Conservation (phyloP, 2,113 vertebrate species). For the Otis tarda region DNA sequence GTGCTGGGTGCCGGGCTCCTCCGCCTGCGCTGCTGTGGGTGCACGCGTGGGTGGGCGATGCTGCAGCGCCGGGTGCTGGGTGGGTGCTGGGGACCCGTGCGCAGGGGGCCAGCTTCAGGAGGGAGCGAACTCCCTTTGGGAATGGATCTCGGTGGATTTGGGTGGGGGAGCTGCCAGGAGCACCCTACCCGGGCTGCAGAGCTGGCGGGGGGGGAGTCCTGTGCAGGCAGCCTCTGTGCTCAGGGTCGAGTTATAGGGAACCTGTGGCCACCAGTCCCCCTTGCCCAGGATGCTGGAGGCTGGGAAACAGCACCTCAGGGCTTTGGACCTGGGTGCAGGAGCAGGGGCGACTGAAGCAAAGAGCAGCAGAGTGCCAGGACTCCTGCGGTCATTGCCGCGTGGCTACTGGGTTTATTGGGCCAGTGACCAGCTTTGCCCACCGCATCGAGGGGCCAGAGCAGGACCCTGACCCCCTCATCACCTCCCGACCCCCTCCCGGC, state of each 20-base stretch:
- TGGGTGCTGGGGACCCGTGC: neutral
- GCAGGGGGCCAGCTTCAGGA: neutral
- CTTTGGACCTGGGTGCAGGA: neutral
- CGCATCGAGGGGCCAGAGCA: accelerated
- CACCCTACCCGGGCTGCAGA: neutral
- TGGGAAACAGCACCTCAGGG: neutral
- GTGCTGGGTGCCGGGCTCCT: neutral
- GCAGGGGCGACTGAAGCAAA: accelerated
- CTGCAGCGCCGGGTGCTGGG: neutral
- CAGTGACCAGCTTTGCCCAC: neutral
- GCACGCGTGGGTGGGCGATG: neutral
- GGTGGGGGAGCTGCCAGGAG: neutral
- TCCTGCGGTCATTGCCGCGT: neutral
- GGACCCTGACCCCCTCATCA: neutral
- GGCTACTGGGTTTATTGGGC: neutral
- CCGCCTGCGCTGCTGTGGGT: neutral
- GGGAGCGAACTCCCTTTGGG: neutral
- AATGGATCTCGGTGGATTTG: neutral
- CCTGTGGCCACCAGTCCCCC: neutral
- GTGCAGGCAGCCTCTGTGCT: neutral
- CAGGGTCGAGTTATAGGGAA: neutral
- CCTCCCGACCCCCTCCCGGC: accelerated
- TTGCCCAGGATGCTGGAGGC: neutral
- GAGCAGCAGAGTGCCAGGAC: too few species aligned
- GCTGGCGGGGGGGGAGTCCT: neutral